A percentile compares a stretch with the other conserved stretches of the same genome.
phyloP scores from a whole-genome alignment of 2,888 invertebrate genomes.

The Arctia plantaginis region DNA sequence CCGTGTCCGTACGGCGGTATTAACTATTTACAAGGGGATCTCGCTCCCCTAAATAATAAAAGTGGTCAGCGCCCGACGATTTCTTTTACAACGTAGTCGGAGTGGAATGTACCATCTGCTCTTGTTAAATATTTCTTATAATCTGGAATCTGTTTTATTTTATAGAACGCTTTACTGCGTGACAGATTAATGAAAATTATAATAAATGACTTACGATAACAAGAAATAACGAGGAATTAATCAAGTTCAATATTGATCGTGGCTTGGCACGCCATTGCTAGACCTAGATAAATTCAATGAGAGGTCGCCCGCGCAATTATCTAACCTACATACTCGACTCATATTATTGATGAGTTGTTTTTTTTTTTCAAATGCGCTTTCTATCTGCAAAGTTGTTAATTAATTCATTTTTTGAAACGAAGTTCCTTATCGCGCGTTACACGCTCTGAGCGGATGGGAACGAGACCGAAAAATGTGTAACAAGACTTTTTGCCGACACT shows the following conservation, averaged over 20 bases:
- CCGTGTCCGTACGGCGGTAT: conserved; percentile 72
- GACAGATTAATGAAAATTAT: conserved; percentile 3
- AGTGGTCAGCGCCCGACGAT: conserved; percentile 69
- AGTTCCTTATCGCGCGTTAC: too few relatives aligned
- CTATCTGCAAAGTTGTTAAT: too few relatives aligned
- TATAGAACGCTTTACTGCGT: conserved; percentile 29
- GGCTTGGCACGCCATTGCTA: background rate
- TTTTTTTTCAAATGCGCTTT: background rate
- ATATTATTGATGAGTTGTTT: background rate
- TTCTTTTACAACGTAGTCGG: conserved; percentile 64
- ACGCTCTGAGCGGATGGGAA: too few relatives aligned
- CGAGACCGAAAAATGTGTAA: too few relatives aligned
- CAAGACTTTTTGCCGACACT: too few relatives aligned
- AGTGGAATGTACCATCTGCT: conserved; percentile 60
- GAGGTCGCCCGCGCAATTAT: background rate
- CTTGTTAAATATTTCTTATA: conserved; percentile 63
- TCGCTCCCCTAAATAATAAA: conserved; percentile 78
- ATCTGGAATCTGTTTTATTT: conserved; percentile 57
- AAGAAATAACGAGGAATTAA: background rate
- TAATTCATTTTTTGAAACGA: background rate
- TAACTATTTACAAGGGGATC: conserved; percentile 75
- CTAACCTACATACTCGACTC: background rate
- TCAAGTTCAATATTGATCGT: background rate
- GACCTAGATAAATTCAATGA: background rate
- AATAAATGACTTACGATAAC: background rate